These are phyloP conservation scores for Drosophila melanogaster DNA, from an alignment of 1,140 invertebrate species.

Conservation along the genomic window DNA sequence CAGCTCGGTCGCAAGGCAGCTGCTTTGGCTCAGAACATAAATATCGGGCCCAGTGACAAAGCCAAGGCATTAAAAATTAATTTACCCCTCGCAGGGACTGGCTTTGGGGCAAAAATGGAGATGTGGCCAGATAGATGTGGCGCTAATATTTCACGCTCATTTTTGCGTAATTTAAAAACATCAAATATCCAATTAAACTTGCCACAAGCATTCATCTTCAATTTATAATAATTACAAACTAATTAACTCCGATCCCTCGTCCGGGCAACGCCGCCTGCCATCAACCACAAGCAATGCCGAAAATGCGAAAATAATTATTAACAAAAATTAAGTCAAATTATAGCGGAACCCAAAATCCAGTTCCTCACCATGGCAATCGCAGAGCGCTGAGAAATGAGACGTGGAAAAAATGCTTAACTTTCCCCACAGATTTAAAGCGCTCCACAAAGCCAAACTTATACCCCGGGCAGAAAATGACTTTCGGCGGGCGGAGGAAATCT, in stretches of 20 bases:
- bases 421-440: conserved; percentile 60
- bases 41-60: conserved; percentile 65
- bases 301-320: conserved; percentile 83
- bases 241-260: conserved; percentile 76
- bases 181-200: conserved; percentile 84
- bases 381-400: conserved; percentile 27
- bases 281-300: conserved; percentile 72
- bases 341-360: conserved; percentile 30
- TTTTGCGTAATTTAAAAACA: conserved; percentile 77
- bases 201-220: conserved; percentile 83
- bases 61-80: conserved; percentile 78
- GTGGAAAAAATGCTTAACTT: conserved; percentile 60
- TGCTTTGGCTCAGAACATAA: conserved; percentile 65
- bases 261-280: conserved; percentile 59
- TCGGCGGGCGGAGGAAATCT: conserved; percentile 50
- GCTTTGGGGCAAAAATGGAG: conserved; percentile 24
- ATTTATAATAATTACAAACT: conserved; percentile 84
- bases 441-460: conserved; percentile 33
- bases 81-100: conserved; percentile 60
- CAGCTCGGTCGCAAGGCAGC: conserved; percentile 48
- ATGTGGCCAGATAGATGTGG: neutral
- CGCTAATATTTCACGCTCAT: conserved; percentile 69
- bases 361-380: conserved; percentile 55
- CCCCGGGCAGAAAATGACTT: conserved; percentile 51
- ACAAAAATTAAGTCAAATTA: conserved; percentile 83